Percentiles rank a stretch among this genome's conserved stretches.
Evolutionary conservation across 2,797 vertebrate species (phyloP).

Genomic region (Peromyscus attwateri): DNA sequence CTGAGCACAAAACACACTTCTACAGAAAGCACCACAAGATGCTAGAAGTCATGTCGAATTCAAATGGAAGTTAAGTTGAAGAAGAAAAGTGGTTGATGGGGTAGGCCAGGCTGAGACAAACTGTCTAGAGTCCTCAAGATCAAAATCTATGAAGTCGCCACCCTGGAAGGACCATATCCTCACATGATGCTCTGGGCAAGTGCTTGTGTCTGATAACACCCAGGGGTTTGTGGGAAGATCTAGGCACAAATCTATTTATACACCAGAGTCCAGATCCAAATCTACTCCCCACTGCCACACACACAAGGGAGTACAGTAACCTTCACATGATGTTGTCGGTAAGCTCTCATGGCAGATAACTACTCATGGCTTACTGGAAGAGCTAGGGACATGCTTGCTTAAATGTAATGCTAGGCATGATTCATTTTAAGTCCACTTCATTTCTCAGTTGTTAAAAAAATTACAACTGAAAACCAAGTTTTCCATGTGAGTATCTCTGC

Average conservation of each 20-base stretch:
- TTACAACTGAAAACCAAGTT: background rate
- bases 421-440: slow-evolving; percentile 76
- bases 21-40: background rate
- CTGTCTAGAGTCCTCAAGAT: slow-evolving; percentile 78
- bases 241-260: slow-evolving; percentile 72
- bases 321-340: slow-evolving; percentile 33
- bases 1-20: background rate
- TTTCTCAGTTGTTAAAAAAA: slow-evolving; percentile 75
- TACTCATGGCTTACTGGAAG: slow-evolving; percentile 59
- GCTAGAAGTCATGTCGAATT: slow-evolving; percentile 14
- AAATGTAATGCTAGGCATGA: slow-evolving; percentile 63
- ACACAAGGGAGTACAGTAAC: slow-evolving; percentile 65
- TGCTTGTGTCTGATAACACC: background rate
- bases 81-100: slow-evolving; percentile 65
- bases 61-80: slow-evolving; percentile 80
- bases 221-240: slow-evolving; percentile 67
- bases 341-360: background rate
- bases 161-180: slow-evolving; percentile 71
- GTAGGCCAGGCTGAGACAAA: slow-evolving; percentile 74
- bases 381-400: slow-evolving; percentile 68
- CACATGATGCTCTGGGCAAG: background rate
- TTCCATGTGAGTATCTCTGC: slow-evolving; percentile 30
- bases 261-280: slow-evolving; percentile 15
- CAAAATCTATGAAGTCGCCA: slow-evolving; percentile 46
- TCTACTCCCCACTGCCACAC: slow-evolving; percentile 48